phyloP scores from a whole-genome alignment of 2,113 vertebrate species.

The Baryphthengus martii region DNA sequence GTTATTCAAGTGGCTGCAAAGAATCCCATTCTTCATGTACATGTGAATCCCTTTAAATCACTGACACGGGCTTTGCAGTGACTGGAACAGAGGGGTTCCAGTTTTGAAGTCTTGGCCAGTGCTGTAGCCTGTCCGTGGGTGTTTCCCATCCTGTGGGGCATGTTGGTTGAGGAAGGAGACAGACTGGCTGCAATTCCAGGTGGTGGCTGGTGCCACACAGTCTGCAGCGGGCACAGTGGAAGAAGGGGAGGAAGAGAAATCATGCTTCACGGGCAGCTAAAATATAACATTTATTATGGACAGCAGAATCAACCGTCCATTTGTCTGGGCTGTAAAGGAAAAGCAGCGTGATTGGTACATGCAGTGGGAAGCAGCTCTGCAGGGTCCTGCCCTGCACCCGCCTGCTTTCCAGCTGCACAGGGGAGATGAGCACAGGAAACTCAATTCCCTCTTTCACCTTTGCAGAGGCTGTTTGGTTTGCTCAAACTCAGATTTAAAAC shows the following conservation, averaged over 20 bases:
- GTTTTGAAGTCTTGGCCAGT: accelerated
- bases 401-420: background rate
- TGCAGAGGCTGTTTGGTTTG: background rate
- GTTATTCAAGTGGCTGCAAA: background rate
- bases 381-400: background rate
- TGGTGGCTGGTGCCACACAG: background rate
- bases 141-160: background rate
- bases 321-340: background rate
- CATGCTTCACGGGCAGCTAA: background rate
- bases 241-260: background rate
- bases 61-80: background rate
- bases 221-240: background rate
- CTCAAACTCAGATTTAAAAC: background rate
- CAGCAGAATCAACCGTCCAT: too few species aligned
- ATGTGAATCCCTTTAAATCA: background rate
- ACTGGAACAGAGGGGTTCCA: background rate
- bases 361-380: background rate
- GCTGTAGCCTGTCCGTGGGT: accelerated
- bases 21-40: background rate
- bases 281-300: background rate
- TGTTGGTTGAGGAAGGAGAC: background rate
- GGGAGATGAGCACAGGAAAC: background rate
- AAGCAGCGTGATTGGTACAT: accelerated
- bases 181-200: background rate
- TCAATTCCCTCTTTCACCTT: background rate